These are phyloP conservation scores for Dioctria linearis DNA, from an alignment of 2,888 invertebrate species.

Conservation along the genomic window DNA sequence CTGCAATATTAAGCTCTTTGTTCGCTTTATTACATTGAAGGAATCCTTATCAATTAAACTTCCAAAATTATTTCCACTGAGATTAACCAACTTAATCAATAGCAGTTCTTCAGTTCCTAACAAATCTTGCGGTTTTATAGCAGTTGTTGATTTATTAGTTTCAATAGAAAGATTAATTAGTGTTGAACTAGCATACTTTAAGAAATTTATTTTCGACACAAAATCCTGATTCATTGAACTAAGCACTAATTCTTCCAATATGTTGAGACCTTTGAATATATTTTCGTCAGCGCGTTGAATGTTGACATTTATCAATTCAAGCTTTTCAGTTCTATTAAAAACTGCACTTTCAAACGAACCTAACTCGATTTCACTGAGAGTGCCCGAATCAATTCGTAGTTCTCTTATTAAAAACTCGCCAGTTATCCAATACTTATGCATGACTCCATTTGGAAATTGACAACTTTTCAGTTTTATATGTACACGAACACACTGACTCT, in stretches of 20 bases:
- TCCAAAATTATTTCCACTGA: constrained; percentile 25
- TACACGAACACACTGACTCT: no score
- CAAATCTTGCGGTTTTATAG: constrained; percentile 6
- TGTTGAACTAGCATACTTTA: neutral
- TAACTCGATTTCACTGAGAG: neutral
- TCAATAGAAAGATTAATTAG: neutral
- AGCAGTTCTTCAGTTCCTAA: neutral
- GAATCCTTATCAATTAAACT: neutral
- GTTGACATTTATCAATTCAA: neutral
- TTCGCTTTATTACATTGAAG: neutral
- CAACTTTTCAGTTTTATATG: no score
- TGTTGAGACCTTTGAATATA: neutral
- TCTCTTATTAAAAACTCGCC: constrained; percentile 17
- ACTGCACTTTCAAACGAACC: neutral
- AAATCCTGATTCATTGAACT: neutral
- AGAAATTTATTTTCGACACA: neutral
- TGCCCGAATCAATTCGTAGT: neutral
- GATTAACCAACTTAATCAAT: neutral
- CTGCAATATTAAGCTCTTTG: neutral
- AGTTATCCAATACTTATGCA: neutral
- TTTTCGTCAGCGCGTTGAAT: neutral
- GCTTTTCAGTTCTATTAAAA: neutral
- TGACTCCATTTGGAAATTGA: neutral
- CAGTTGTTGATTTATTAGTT: neutral
- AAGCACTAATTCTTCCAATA: neutral